These are phyloP conservation scores for Danaus melanippus DNA, from an alignment of 1,140 invertebrate genomes.

Conservation along the genomic window DNA sequence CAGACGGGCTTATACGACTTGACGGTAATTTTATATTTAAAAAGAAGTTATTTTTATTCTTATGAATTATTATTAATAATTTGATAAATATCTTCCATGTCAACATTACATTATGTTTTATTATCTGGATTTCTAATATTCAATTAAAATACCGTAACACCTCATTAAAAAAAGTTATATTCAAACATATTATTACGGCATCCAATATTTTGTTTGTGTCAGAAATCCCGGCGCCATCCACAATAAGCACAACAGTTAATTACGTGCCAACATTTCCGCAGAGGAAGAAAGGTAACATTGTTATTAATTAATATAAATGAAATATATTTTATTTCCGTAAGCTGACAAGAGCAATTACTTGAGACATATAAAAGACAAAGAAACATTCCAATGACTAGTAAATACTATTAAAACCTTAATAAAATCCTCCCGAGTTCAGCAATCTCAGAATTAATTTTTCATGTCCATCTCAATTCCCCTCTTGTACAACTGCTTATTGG, in stretches of 20 bases:
- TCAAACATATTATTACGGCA: slow-evolving; percentile 4
- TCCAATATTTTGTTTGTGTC: slow-evolving; percentile 30
- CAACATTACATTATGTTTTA: no score
- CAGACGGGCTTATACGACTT: slow-evolving; percentile 92
- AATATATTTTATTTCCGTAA: no score
- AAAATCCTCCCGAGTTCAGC: slow-evolving; percentile 34
- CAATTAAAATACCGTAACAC: no score
- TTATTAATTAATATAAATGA: slow-evolving; percentile 12
- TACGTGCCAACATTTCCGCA: slow-evolving; percentile 62
- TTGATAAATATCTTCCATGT: no score
- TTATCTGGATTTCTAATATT: no score
- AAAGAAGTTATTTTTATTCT: no score
- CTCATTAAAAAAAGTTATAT: no score
- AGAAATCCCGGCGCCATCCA: slow-evolving; percentile 82
- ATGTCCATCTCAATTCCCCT: slow-evolving; percentile 30
- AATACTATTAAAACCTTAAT: slow-evolving; percentile 28
- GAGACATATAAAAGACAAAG: slow-evolving; percentile 12
- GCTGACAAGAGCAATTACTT: background rate
- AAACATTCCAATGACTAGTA: slow-evolving; percentile 29
- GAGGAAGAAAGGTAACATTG: slow-evolving; percentile 58
- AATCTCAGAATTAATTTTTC: slow-evolving; percentile 43
- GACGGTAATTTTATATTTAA: slow-evolving; percentile 78
- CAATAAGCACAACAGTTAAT: slow-evolving; percentile 74
- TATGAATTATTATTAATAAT: no score
- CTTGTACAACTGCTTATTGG: slow-evolving; percentile 28